phyloP scores from a whole-genome alignment of 2,797 vertebrate genomes.

The Dermochelys coriacea region DNA sequence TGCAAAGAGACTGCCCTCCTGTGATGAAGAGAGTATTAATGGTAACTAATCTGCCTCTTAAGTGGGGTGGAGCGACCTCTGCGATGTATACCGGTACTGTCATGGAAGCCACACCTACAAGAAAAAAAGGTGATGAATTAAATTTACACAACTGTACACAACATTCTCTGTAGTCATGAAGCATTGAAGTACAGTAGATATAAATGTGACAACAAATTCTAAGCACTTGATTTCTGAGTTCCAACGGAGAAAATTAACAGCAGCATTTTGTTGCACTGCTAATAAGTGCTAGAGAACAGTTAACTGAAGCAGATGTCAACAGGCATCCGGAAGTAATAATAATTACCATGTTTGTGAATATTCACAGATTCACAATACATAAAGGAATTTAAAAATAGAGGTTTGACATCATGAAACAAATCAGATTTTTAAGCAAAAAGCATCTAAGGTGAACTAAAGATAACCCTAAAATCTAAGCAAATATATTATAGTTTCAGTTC shows the following conservation, averaged over 20 bases:
- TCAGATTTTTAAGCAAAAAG: background rate
- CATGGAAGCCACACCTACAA: constrained; percentile 95
- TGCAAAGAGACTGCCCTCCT: constrained; percentile 94
- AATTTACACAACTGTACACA: background rate
- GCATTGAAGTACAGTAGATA: background rate
- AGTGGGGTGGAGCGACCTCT: constrained; percentile 93
- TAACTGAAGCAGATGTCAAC: background rate
- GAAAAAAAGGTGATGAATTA: constrained; percentile 23
- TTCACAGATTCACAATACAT: background rate
- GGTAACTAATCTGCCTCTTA: constrained; percentile 96
- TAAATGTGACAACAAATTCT: background rate
- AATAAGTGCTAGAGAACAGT: background rate
- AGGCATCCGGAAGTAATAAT: background rate
- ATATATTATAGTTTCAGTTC: background rate
- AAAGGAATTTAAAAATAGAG: background rate
- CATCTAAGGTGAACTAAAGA: background rate
- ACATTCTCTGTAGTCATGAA: background rate
- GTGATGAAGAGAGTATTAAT: constrained; percentile 98
- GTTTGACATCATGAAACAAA: background rate
- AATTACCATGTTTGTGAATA: background rate
- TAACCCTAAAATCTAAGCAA: background rate
- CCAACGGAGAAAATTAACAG: background rate
- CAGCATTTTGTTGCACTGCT: background rate
- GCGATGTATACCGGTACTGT: constrained; percentile 98
- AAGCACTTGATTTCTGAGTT: background rate